Base-by-base conservation (phyloP, 1,140 invertebrate genomes). In the Berghia stephanieae region DNA sequence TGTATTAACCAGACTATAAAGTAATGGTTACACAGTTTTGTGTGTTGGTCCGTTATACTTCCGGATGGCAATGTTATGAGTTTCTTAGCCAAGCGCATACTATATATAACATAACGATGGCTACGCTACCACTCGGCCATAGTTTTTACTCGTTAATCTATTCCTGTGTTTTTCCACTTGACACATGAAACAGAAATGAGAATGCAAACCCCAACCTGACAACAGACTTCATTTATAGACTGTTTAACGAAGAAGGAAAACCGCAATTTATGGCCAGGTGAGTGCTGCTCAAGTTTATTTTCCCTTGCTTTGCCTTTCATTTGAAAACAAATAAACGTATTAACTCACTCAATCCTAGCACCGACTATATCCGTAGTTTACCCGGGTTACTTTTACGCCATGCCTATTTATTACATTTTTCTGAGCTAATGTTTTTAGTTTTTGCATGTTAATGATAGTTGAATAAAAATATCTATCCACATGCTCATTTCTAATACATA, bases 221-320 rank as follows among this genome's bases (percentile, higher is more conserved):
- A 10, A 75, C 72, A 8, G 55, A 75, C 44, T 75, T 75, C 40
- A 75, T 75, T 27, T 38, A 8, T 4, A 31, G 72, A 16, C 21
- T 75, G 2, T 43, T 75, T 10, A 75, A 75, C 42, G 72, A 63
- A 63, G 72, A 75, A 63, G 72, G 72, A 63, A 52, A 75, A 6
- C 72, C 72, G 16, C 4, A 2, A 2, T 63, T 46, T 27, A 75
- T 24, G 2, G 55, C 72, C 5, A 75, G 72, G 72, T 75, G 55
- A 60, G n/a, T 60, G 55, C n/a, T n/a, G 31, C 4, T 6, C 21
- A 40, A 40, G 10, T n/a, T 36, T 38, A 40, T 67, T n/a, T 31
- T 4, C 31, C 38, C 18, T 63, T 63, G 8, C 21, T 60, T 60
- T 60, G 55, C 34, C 34, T 60, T 60, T 5, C 6, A 24, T n/a